Evolutionary conservation across 2,797 vertebrate species (phyloP).

Genomic region (Lepilemur ruficaudatus): DNA sequence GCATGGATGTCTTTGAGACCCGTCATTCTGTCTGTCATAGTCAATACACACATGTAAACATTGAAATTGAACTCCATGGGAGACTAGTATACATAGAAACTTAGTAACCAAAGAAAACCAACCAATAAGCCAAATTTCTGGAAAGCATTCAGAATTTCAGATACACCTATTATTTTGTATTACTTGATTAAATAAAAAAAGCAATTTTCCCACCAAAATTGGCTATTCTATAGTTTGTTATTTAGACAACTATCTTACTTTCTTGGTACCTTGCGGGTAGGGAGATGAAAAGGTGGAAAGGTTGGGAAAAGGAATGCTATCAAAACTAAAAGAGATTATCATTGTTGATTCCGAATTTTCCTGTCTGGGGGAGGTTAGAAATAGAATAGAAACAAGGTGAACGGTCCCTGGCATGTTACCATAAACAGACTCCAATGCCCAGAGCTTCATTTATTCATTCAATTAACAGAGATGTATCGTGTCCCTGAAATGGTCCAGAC

Average conservation of each 20-base stretch:
- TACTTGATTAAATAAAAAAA: slow-evolving; percentile 9
- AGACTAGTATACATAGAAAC: background rate
- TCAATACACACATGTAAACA: background rate
- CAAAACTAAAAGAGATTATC: background rate
- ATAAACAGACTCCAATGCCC: background rate
- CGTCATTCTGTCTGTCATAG: background rate
- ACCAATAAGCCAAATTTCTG: background rate
- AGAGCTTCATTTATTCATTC: background rate
- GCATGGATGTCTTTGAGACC: background rate
- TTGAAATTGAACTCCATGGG: background rate
- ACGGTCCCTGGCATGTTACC: background rate
- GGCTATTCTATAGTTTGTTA: background rate
- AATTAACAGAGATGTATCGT: background rate
- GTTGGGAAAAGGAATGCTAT: background rate
- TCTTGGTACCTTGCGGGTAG: background rate
- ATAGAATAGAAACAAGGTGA: background rate
- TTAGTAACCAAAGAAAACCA: background rate
- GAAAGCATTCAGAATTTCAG: background rate
- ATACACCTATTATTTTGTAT: background rate
- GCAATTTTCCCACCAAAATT: background rate
- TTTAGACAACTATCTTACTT: background rate
- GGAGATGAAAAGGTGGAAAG: background rate
- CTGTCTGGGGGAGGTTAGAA: background rate
- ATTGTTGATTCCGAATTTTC: background rate
- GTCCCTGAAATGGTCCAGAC: background rate